Base-by-base conservation (phyloP, 2,888 invertebrate species). In the Aporophyla lueneburgensis region DNA sequence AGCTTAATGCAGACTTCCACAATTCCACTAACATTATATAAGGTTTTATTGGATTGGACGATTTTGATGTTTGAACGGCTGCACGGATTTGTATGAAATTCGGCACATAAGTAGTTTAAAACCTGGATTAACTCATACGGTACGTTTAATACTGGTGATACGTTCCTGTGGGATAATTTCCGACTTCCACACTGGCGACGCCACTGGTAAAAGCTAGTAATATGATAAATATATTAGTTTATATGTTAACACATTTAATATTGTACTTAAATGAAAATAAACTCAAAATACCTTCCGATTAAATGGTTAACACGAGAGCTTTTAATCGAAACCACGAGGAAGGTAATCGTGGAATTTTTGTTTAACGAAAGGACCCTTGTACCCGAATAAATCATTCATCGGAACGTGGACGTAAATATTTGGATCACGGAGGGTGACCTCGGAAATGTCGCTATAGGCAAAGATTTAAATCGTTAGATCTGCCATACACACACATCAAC, bases 341-440 rank as follows among this genome's bases (percentile, higher is more conserved):
- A 76, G 77, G 83, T 82, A 84, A 89, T 83, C 76, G 73, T 66
- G 80, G 72, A 62, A 82, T 81, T 87, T 87, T 88, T 87, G 85
- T 82, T 85, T 80, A 79, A 79, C 70, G 65, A 76, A 65, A 76
- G 81, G 80, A 81, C 83, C 81, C 76, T 72, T 79, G 71, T 76
- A 84, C 73, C 85, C 80, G 76, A 87, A 88, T 90, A 88, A 90
- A 89, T 88, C 89, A 89, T 90, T 88, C 82, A 87, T 80, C 58
- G 76, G 82, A 80, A 86, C 82, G 87, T 83, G 77, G 84, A 81
- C 63, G 84, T 87, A 78, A 87, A 89, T 86, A 88, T 87, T 89
- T 87, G 81, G 74, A 75, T 67, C 83, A 70, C 62, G 76, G 65
- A 63, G 76, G 76, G 71, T 70, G 75, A 74, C 74, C 67, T 72